Evolutionary conservation across 92 coral and sea anemone genomes (phyloP), one percentile per base, ranked within the genome.

Genomic region (Zoanthus sociatus): DNA sequence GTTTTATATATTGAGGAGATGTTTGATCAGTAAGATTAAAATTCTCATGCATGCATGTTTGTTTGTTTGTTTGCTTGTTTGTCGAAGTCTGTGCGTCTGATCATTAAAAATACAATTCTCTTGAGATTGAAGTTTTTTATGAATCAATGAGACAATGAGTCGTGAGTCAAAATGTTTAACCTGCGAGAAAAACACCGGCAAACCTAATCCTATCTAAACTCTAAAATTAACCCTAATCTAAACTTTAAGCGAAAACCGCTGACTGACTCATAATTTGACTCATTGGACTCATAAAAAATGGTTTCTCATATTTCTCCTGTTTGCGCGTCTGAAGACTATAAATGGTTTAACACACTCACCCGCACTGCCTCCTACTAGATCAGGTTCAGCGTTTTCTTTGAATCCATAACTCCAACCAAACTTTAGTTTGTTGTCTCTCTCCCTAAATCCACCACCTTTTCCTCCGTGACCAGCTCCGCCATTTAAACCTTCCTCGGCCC

Each of bases 381-480:
- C 82, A 54, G 68, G 68, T 26, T 77, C 68, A 5, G n/a, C 7
- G 5, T 26, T 16, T 61, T 2, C 13, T 42, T 9, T 1, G n/a
- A 42, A 79, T 45, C 84, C 84, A 64, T 79, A 79, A 46, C 58
- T 79, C 84, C 84, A 79, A 33, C 84, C 84, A 63, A 56, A 79
- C 55, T 17, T 58, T 8, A 0, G 14, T 0, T 13, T 0, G 5
- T 16, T 3, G 15, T 3, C 6, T 9, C 0, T 45, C 18, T 79
- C 74, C 18, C 42, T 0, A 15, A 79, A 79, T 3, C 14, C 20
- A 17, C 98, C 98, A 3, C 98, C 98, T 69, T 92, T 87, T 17
- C 98, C 98, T 8, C 92, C 95, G 83, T 94, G 98, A 46, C 98
- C 98, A 1, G 90, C 98, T 33, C 98, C 98, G 7, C 93, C 94